These are phyloP conservation scores for Lepidocyrtinus sp. DNA, from an alignment of 2,888 invertebrate species.

Conservation along the genomic window DNA sequence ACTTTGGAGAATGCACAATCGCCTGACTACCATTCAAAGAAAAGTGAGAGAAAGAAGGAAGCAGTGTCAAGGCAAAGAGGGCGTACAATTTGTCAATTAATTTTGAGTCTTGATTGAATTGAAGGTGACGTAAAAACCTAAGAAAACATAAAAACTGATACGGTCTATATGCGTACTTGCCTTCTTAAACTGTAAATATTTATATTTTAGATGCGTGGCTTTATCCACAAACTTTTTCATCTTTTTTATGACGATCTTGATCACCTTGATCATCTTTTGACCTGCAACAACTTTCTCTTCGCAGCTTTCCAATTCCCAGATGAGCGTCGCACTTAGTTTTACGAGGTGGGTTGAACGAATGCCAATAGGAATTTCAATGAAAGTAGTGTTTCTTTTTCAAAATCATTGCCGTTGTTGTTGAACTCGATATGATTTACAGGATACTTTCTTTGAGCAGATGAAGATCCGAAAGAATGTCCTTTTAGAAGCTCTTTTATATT, in stretches of 20 bases:
- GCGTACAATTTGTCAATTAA: slow-evolving; percentile 35
- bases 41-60: neutral
- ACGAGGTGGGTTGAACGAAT: neutral
- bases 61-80: neutral
- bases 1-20: neutral
- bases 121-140: slow-evolving; percentile 19
- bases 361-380: neutral
- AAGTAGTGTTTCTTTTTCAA: neutral
- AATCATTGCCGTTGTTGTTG: neutral
- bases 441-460: neutral
- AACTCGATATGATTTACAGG: neutral
- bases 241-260: too few relatives aligned
- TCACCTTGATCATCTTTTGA: neutral
- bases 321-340: neutral
- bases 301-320: neutral
- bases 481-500: too few relatives aligned
- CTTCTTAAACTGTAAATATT: too few relatives aligned
- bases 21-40: too few relatives aligned
- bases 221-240: too few relatives aligned
- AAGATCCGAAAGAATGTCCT: neutral
- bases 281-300: neutral
- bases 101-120: slow-evolving; percentile 19
- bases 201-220: too few relatives aligned
- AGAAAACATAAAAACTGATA: too few relatives aligned
- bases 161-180: too few relatives aligned